Conservation (phyloP, 2,113 vertebrate genomes). For the Murina feae region DNA sequence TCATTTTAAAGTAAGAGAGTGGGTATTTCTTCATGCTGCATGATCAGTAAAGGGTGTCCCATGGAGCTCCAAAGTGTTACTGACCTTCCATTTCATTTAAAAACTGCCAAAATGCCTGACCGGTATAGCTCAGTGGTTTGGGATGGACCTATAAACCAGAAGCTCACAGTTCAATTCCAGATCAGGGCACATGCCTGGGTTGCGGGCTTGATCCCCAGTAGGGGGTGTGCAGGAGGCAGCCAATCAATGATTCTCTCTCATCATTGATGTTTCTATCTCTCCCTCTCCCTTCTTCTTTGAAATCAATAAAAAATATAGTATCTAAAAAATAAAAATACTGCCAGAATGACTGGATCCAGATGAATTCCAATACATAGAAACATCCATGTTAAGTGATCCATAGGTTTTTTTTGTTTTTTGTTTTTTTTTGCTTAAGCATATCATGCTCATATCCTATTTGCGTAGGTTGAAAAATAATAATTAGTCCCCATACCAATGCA, state of each 20-base stretch:
- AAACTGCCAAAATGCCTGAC: not conserved
- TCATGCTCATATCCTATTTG: not conserved
- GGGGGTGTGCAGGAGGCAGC: no score
- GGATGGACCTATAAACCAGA: no score
- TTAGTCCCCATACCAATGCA: not conserved
- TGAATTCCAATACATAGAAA: not conserved
- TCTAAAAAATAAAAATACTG: no score
- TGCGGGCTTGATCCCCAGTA: no score
- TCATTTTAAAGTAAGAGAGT: not conserved
- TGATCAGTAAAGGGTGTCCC: not conserved
- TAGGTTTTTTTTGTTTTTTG: not conserved
- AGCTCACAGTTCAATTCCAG: no score
- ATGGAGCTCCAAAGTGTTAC: not conserved
- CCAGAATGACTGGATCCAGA: not conserved
- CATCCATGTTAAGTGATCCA: not conserved
- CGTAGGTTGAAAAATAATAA: not conserved
- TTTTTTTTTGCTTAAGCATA: not conserved
- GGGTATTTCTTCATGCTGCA: not conserved
- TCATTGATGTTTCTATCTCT: no score
- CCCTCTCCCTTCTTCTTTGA: no score
- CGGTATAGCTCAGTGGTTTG: no score
- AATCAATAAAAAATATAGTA: no score
- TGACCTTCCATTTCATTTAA: not conserved
- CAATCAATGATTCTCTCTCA: no score
- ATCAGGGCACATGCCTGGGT: no score